phyloP scores from a whole-genome alignment of 2,797 vertebrate genomes.

The Menidia menidia region DNA sequence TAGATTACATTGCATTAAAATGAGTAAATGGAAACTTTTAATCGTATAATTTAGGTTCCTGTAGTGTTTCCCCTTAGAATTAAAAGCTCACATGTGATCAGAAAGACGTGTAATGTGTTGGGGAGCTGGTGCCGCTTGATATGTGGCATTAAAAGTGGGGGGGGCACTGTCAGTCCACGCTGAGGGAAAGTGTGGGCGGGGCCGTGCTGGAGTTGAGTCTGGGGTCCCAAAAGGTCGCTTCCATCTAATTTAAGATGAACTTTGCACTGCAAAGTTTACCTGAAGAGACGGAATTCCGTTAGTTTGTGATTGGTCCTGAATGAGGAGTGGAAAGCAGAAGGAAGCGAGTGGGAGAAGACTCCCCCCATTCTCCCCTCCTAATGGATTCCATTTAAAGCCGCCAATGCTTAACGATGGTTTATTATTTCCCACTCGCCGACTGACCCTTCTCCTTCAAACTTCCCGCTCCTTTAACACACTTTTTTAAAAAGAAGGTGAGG shows the following conservation, averaged over 20 bases:
- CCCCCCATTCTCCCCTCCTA: background rate
- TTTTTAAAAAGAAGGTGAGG: background rate
- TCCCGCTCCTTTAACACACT: conserved; percentile 6
- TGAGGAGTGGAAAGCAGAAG: too few species aligned
- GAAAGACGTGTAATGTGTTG: too few species aligned
- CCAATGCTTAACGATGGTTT: background rate
- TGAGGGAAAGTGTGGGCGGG: too few species aligned
- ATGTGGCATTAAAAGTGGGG: conserved; percentile 10
- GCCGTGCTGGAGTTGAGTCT: conserved; percentile 8
- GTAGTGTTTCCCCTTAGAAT: background rate
- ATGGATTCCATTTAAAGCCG: background rate
- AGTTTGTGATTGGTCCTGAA: background rate
- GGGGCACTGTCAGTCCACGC: too few species aligned
- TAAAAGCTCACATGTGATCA: conserved; percentile 5
- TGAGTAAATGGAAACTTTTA: conserved; percentile 2
- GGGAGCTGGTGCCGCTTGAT: conserved; percentile 3
- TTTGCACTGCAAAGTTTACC: background rate
- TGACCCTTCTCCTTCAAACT: background rate
- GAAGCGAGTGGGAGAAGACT: too few species aligned
- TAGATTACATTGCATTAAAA: conserved; percentile 29
- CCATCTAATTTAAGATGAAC: background rate
- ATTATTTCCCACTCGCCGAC: background rate
- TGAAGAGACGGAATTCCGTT: background rate
- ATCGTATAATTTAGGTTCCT: too few species aligned
- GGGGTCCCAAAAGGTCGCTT: background rate